phyloP scores from a whole-genome alignment of 2,113 vertebrate genomes.

The Nannobrachium achirus region DNA sequence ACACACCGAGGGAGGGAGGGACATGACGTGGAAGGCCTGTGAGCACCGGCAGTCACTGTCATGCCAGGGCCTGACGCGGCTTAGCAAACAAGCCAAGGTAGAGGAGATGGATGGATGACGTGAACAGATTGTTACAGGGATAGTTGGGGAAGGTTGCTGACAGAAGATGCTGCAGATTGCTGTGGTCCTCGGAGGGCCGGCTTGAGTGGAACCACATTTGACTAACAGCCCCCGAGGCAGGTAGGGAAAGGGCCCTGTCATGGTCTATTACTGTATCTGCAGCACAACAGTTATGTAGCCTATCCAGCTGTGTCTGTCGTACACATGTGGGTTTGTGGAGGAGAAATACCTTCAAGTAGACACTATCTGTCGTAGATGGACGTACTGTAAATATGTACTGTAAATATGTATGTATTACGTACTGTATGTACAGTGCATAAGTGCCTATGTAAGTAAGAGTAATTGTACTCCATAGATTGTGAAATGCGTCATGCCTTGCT shows the following conservation, averaged over 20 bases:
- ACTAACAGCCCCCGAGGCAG: constrained; percentile 70
- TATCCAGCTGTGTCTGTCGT: constrained; percentile 48
- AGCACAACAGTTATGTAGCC: constrained; percentile 58
- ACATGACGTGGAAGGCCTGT: constrained; percentile 37
- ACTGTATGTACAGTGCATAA: no score
- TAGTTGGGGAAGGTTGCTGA: constrained; percentile 57
- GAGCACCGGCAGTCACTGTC: constrained; percentile 64
- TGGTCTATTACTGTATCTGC: constrained; percentile 72
- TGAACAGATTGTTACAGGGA: constrained; percentile 65
- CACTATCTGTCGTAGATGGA: no score
- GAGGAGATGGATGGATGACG: constrained; percentile 77
- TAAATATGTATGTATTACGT: no score
- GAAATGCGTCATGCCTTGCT: constrained; percentile 43
- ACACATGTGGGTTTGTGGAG: background rate
- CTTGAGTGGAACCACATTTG: constrained; percentile 72
- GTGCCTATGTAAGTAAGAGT: no score
- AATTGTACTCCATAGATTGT: constrained; percentile 1
- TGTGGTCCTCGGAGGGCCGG: constrained; percentile 62
- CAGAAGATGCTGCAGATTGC: constrained; percentile 69
- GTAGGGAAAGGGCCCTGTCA: constrained; percentile 78
- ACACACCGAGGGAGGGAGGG: constrained; percentile 47
- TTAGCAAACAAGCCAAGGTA: constrained; percentile 62
- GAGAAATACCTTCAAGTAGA: constrained; percentile 24
- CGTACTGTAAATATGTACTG: no score
- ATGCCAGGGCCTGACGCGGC: constrained; percentile 59